Conservation (phyloP, 2,888 invertebrate species). For the Clivina fossor region DNA sequence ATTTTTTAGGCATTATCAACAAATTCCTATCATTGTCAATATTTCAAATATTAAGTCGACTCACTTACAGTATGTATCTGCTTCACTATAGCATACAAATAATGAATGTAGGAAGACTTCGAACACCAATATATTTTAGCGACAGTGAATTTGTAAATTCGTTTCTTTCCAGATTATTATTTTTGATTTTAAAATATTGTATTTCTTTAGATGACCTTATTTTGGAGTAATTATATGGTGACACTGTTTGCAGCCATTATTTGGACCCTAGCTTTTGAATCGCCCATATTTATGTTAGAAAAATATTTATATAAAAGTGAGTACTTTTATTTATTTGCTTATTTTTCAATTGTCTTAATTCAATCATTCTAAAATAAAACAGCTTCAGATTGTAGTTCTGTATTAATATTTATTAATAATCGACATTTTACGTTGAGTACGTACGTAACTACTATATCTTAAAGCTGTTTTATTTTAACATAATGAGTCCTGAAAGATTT, state of each 20-base stretch:
- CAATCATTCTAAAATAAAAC: too few relatives aligned
- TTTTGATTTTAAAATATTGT: slow-evolving; percentile 7
- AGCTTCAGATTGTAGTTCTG: too few relatives aligned
- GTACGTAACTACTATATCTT: too few relatives aligned
- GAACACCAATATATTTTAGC: slow-evolving; percentile 42
- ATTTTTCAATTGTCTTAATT: too few relatives aligned
- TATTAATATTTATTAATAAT: too few relatives aligned
- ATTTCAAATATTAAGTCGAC: slow-evolving; percentile 56
- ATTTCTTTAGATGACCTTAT: slow-evolving; percentile 45
- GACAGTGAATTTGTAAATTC: slow-evolving; percentile 44
- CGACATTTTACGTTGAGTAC: too few relatives aligned
- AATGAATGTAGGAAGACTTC: slow-evolving; percentile 36
- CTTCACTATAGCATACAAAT: slow-evolving; percentile 51
- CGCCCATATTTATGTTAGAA: slow-evolving; percentile 53
- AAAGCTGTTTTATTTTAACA: too few relatives aligned
- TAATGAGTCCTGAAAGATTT: too few relatives aligned
- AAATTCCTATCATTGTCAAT: slow-evolving; percentile 54
- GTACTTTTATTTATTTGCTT: too few relatives aligned
- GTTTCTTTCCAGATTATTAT: slow-evolving; percentile 40
- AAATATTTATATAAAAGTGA: too few relatives aligned
- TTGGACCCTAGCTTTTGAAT: slow-evolving; percentile 52
- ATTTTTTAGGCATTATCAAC: slow-evolving; percentile 54
- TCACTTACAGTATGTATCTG: slow-evolving; percentile 57
- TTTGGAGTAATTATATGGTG: slow-evolving; percentile 48
- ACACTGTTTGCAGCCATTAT: slow-evolving; percentile 48